These are phyloP conservation scores for Temnothorax ravouxi DNA, from an alignment of 2,888 invertebrate species.

Conservation along the genomic window DNA sequence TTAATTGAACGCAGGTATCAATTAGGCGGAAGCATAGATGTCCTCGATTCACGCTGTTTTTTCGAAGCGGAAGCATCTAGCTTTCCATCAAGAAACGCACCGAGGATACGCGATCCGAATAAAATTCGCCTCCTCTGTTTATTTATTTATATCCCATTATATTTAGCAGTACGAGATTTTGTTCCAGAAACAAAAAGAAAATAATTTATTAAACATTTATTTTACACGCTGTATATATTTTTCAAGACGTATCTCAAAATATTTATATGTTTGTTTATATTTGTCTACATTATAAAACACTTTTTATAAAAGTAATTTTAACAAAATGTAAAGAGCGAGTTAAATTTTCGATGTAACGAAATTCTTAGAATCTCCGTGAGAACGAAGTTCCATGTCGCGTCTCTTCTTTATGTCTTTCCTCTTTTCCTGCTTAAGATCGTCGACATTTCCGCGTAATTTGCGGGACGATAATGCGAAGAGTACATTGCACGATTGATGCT, in stretches of 20 bases:
- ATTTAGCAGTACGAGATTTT: background rate
- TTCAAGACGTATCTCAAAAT: background rate
- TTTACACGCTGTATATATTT: background rate
- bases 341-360: background rate
- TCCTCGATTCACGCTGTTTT: constrained; percentile 66
- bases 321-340: background rate
- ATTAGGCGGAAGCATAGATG: constrained; percentile 67
- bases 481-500: constrained; percentile 23
- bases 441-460: constrained; percentile 42
- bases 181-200: background rate
- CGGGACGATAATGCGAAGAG: constrained; percentile 19
- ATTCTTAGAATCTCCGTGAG: background rate
- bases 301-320: background rate
- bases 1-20: constrained; percentile 40
- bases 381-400: background rate
- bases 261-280: background rate
- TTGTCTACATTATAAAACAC: background rate
- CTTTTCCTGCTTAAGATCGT: constrained; percentile 6
- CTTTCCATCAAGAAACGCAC: constrained; percentile 62
- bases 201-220: constrained; percentile 1
- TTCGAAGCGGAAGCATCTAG: constrained; percentile 69
- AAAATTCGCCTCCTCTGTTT: constrained; percentile 29
- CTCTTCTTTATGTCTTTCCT: background rate
- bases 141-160: constrained; percentile 2
- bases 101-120: constrained; percentile 57